phyloP scores from a whole-genome alignment of 2,113 vertebrate species.

The Pollimyrus isidori region DNA sequence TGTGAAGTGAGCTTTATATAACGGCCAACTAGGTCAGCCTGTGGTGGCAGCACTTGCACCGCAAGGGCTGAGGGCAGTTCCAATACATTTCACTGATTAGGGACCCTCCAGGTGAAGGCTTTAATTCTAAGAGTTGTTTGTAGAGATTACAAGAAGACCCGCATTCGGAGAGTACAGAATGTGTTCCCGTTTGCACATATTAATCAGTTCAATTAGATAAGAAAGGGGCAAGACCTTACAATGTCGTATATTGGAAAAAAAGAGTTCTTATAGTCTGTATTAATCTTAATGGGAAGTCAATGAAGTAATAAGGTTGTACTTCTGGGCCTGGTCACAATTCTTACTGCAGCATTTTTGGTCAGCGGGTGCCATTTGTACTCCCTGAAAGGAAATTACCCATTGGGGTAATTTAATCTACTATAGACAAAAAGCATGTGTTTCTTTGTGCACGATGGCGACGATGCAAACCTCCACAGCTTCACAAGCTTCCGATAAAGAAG shows the following conservation, averaged over 20 bases:
- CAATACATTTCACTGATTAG: background rate
- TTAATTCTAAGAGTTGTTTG: background rate
- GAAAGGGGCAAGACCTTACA: background rate
- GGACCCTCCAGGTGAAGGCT: background rate
- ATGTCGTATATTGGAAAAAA: background rate
- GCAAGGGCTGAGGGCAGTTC: background rate
- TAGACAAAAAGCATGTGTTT: background rate
- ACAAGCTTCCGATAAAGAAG: background rate
- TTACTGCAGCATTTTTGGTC: background rate
- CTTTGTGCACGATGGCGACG: background rate
- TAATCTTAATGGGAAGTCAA: background rate
- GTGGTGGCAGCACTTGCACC: background rate
- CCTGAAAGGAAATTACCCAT: background rate
- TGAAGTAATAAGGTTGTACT: background rate
- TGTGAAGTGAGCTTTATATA: background rate
- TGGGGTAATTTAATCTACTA: background rate
- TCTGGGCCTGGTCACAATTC: background rate
- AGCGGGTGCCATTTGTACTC: background rate
- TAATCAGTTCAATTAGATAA: background rate
- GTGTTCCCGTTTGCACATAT: background rate
- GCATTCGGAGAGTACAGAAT: background rate
- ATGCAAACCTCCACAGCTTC: background rate
- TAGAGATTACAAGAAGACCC: background rate
- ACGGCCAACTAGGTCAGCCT: background rate
- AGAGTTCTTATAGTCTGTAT: background rate